phyloP scores from a whole-genome alignment of 2,888 invertebrate species.

The Abrostola tripartita region DNA sequence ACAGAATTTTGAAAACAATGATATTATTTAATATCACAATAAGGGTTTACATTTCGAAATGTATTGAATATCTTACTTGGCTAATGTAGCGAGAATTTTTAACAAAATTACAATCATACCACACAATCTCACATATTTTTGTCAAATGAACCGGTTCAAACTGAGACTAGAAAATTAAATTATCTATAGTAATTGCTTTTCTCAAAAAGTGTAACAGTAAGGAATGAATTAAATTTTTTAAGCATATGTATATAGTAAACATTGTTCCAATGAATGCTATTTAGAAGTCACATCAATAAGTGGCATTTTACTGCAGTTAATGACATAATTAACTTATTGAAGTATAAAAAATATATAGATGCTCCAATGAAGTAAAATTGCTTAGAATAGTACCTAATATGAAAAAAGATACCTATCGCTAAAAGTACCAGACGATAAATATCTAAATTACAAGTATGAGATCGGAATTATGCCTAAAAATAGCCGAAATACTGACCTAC shows the following conservation, averaged over 20 bases:
- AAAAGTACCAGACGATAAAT: background rate
- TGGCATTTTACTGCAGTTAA: background rate
- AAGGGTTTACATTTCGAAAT: slow-evolving; percentile 69
- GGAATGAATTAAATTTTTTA: slow-evolving; percentile 23
- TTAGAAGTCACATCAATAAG: background rate
- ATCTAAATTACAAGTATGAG: slow-evolving; percentile 11
- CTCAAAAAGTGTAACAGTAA: slow-evolving; percentile 51
- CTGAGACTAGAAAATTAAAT: slow-evolving; percentile 46
- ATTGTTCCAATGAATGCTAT: slow-evolving; percentile 6
- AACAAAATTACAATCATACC: slow-evolving; percentile 39
- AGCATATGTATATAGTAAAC: background rate
- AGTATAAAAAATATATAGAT: background rate
- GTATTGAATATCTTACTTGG: slow-evolving; percentile 60
- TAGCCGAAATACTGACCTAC: background rate
- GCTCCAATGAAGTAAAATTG: background rate
- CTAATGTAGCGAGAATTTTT: slow-evolving; percentile 50
- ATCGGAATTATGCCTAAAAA: slow-evolving; percentile 18
- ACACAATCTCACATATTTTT: slow-evolving; percentile 34
- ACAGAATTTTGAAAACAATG: slow-evolving; percentile 53
- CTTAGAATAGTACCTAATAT: background rate
- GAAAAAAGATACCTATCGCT: background rate
- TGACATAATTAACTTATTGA: background rate
- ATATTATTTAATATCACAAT: slow-evolving; percentile 82
- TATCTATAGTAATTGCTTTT: slow-evolving; percentile 38
- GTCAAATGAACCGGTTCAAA: slow-evolving; percentile 32